These are phyloP conservation scores for Scrobipalpa costella DNA, from an alignment of 2,888 invertebrate genomes.

Conservation along the genomic window DNA sequence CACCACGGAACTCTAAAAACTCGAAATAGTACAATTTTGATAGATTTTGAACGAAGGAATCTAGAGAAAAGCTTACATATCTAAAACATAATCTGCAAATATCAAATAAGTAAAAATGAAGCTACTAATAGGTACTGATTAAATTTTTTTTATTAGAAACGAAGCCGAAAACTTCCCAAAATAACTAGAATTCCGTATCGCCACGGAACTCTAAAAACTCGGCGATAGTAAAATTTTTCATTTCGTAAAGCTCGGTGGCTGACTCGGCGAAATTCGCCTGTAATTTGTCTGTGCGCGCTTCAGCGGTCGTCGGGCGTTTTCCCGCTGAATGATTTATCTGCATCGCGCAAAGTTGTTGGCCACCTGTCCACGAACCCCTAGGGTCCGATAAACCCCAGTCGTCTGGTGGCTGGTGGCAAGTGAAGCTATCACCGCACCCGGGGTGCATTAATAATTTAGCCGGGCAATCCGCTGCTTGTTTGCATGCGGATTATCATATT, in stretches of 20 bases:
- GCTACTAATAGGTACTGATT: too few relatives aligned
- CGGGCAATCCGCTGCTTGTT: conserved; percentile 76
- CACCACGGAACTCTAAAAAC: too few relatives aligned
- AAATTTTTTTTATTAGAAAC: not conserved
- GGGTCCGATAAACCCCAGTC: conserved; percentile 67
- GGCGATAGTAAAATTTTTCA: conserved; percentile 11
- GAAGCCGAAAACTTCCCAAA: not conserved
- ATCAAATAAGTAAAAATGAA: too few relatives aligned
- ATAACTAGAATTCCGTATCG: not conserved
- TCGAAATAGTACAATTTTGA: too few relatives aligned
- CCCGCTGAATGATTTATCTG: conserved; percentile 53
- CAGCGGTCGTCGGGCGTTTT: conserved; percentile 15
- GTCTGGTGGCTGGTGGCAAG: conserved; percentile 49
- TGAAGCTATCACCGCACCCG: conserved; percentile 69
- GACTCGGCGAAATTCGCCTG: not conserved
- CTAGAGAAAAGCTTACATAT: too few relatives aligned
- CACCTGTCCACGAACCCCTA: conserved; percentile 57
- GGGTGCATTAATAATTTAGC: conserved; percentile 79
- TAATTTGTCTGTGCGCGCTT: conserved; percentile 14
- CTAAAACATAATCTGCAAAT: too few relatives aligned
- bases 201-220: not conserved
- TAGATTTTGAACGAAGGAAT: too few relatives aligned
- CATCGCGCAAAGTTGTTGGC: conserved; percentile 50
- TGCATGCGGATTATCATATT: conserved; percentile 81
- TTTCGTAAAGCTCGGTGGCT: conserved; percentile 4